Evolutionary conservation across 2,113 vertebrate genomes (phyloP), one percentile per base, ranked within the genome.

Genomic region (Calidris pygmaea): DNA sequence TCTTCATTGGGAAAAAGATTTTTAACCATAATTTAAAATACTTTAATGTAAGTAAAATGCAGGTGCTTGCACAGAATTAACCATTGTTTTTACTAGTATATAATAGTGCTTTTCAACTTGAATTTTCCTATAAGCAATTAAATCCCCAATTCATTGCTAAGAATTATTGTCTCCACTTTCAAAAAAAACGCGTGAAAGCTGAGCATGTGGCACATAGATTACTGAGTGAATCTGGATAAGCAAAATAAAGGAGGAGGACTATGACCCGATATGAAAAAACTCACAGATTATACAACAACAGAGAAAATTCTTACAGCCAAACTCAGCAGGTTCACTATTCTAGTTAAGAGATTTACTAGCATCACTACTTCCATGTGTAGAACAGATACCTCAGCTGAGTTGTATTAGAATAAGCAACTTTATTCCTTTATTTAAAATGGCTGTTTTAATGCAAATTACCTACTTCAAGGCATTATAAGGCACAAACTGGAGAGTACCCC

Each of bases 291-390:
- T 41, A n/a, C n/a, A n/a, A 23, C 15, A 34, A 3, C 0, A 5
- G 7, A 55, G 32, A 34, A 5, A 47, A 9, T 16, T 11, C 56
- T 37, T 22, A 1, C 5, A 45, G 37, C 7, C 32, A 15, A n/a
- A 20, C 12, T 6, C 56, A 6, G 77, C 32, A 12, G 22, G 20
- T 3, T 62, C 30, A 8, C 22, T 1, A 1, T 5, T 22, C 50
- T 24, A 14, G 14, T 1, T 0, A 5, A 5, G 14, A 41, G n/a
- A 12, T 32, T 26, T 17, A 29, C 11, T 10, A 37, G 53, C 34
- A 56, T 7, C 14, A 0, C 37, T 39, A 1, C 27, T 10, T 1
- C 58, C 41, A 3, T 0, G 3, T 1, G 27, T 16, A 27, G 29
- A 12, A 34, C 22, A 4, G 9, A 5, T 5, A 45, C 3, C 43